Conservation (phyloP, 2,888 invertebrate genomes). For the Polylopha cassiicola region DNA sequence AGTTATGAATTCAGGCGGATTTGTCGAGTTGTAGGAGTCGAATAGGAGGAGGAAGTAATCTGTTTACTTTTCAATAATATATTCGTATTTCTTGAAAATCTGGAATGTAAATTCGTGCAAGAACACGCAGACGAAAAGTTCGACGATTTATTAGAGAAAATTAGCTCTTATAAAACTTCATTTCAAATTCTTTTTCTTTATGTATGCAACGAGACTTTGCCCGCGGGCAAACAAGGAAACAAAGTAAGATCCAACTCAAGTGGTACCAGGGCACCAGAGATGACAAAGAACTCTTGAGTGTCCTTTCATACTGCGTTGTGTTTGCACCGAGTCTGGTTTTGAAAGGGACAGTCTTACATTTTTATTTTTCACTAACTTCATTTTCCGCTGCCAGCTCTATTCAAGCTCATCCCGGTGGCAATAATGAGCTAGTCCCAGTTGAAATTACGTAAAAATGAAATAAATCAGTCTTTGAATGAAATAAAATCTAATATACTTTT, state of each 20-base stretch:
- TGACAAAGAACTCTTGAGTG: constrained; percentile 55
- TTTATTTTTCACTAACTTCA: constrained; percentile 6
- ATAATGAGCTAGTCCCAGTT: not conserved
- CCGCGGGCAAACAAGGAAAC: constrained; percentile 39
- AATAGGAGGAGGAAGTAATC: no score
- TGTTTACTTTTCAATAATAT: no score
- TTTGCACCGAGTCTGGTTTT: constrained; percentile 28
- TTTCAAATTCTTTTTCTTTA: not conserved
- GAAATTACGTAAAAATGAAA: no score
- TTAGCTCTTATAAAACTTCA: not conserved
- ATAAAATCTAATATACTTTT: no score
- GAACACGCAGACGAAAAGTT: no score
- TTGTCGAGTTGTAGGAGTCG: no score
- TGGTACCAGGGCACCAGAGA: constrained; percentile 48
- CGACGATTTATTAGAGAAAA: no score
- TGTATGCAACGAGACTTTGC: constrained; percentile 13
- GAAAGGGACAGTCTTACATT: constrained; percentile 14
- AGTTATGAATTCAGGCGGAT: no score
- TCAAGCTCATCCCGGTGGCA: constrained; percentile 1
- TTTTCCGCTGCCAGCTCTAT: constrained; percentile 2
- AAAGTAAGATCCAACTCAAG: constrained; percentile 34
- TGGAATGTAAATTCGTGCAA: no score
- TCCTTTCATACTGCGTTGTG: constrained; percentile 43
- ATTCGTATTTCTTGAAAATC: no score
- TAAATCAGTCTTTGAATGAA: no score